Conservation (phyloP, 2,888 invertebrate genomes). For the Pammene aurita region DNA sequence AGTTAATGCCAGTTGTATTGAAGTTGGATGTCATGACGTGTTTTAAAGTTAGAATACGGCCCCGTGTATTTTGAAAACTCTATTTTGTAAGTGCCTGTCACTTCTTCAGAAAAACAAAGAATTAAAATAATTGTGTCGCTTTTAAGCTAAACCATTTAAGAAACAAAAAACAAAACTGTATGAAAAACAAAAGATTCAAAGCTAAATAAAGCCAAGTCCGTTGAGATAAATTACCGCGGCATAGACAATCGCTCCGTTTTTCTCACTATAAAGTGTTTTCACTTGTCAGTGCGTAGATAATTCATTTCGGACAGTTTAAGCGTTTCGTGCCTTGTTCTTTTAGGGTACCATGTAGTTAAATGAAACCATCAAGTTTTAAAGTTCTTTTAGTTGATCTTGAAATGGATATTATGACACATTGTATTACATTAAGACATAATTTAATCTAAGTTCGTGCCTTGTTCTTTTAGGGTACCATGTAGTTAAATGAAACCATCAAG, state of each 20-base stretch:
- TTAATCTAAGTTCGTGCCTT: no score
- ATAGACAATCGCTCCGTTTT: constrained; percentile 45
- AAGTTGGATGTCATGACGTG: no score
- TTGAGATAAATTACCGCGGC: constrained; percentile 45
- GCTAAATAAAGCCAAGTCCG: constrained; percentile 28
- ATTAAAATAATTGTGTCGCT: neutral
- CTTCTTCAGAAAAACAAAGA: neutral
- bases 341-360: constrained; percentile 25
- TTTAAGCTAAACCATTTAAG: constrained; percentile 10
- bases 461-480: no score
- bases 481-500: no score
- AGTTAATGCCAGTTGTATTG: no score
- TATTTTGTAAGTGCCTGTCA: no score
- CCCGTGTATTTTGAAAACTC: no score
- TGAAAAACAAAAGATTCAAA: constrained; percentile 23
- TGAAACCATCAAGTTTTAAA: no score
- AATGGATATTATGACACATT: no score
- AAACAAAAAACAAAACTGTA: constrained; percentile 13
- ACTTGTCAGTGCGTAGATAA: constrained; percentile 65
- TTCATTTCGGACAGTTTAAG: constrained; percentile 66
- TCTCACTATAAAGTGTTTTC: constrained; percentile 54
- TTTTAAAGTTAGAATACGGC: no score
- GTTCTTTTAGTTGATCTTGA: no score
- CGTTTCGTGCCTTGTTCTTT: constrained; percentile 43
- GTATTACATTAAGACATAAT: no score